Conservation (phyloP, 2,888 invertebrate genomes). For the Silvanus unidentatus region DNA sequence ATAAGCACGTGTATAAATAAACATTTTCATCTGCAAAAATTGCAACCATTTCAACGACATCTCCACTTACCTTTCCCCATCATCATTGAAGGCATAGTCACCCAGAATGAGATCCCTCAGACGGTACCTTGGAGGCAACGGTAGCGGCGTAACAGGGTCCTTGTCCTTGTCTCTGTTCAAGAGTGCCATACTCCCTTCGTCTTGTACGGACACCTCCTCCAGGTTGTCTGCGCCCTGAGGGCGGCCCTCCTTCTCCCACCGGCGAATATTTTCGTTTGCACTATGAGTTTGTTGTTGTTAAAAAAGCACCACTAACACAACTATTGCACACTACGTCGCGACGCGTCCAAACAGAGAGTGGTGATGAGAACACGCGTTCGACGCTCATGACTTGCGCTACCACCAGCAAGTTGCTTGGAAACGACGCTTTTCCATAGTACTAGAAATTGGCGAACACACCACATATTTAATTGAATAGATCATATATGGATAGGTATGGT, state of each 20-base stretch:
- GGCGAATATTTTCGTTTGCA: conserved; percentile 8
- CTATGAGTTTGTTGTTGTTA: conserved; percentile 1
- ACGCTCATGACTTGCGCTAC: conserved; percentile 19
- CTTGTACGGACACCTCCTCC: conserved; percentile 33
- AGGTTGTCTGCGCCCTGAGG: conserved; percentile 28
- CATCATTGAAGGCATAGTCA: conserved; percentile 70
- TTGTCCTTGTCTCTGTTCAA: conserved; percentile 35
- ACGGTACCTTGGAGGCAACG: conserved; percentile 64
- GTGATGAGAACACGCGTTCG: conserved; percentile 18
- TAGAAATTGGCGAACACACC: conserved; percentile 14
- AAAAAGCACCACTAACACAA: conserved; percentile 4
- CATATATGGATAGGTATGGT: too few species aligned
- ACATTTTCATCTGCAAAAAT: too few species aligned
- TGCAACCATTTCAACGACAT: too few species aligned
- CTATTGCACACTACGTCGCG: conserved; percentile 16
- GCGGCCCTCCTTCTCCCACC: conserved; percentile 5
- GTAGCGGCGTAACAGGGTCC: conserved; percentile 41
- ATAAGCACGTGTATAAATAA: too few species aligned
- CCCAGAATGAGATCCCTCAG: conserved; percentile 71
- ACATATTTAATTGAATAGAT: conserved; percentile 17
- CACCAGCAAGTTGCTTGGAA: conserved; percentile 12
- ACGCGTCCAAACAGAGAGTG: conserved; percentile 19
- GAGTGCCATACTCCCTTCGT: conserved; percentile 39
- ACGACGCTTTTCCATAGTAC: conserved; percentile 13
- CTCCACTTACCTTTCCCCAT: conserved; percentile 73